These are phyloP conservation scores for Odocoileus virginianus DNA, from an alignment of 2,113 vertebrate genomes.

Conservation along the genomic window DNA sequence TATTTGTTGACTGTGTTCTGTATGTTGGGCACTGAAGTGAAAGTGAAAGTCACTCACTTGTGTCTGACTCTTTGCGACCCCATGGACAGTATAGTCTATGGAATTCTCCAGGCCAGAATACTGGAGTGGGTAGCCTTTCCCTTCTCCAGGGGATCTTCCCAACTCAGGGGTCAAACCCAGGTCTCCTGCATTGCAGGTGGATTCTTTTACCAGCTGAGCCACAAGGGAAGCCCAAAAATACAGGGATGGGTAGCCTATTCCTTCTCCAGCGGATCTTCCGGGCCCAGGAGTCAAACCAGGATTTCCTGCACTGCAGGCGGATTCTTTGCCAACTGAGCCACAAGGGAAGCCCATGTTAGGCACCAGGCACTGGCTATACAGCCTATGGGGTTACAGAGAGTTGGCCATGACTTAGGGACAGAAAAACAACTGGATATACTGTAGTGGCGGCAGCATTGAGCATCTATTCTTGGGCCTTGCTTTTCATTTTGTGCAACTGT, in stretches of 20 bases:
- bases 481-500: neutral
- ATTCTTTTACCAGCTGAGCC: neutral
- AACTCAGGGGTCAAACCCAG: neutral
- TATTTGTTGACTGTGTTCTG: neutral
- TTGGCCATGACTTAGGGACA: neutral
- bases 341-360: neutral
- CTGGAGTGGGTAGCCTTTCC: neutral
- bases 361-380: neutral
- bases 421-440: neutral
- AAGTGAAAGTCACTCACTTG: rapidly evolving
- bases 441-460: neutral
- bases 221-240: neutral
- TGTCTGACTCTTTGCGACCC: rapidly evolving
- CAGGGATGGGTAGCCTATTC: neutral
- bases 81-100: neutral
- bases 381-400: neutral
- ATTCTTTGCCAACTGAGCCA: neutral
- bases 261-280: neutral
- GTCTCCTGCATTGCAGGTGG: neutral
- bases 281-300: rapidly evolving
- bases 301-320: neutral
- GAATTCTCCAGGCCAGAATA: neutral
- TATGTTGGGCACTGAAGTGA: neutral
- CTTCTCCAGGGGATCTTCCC: neutral
- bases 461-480: neutral